Conservation (phyloP, 1,140 invertebrate species). For the Diploscapter pachys region DNA sequence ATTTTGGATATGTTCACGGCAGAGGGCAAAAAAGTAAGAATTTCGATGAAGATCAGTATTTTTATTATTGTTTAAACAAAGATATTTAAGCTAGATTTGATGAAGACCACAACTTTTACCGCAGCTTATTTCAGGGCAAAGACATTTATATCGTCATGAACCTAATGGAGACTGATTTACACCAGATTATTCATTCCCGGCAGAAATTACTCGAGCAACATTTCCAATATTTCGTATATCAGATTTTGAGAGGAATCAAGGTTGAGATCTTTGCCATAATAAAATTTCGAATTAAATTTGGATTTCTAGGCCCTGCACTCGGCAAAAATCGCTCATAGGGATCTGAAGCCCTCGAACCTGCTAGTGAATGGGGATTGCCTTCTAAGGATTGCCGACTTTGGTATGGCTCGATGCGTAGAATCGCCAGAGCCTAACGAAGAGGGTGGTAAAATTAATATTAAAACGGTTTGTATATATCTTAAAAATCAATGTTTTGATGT, state of each 20-base stretch:
- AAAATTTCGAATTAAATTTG: neutral
- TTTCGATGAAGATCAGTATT: neutral
- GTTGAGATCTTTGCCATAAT: conserved; percentile 12
- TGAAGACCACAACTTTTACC: neutral
- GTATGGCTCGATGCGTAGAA: conserved; percentile 53
- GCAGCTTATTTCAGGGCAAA: conserved; percentile 40
- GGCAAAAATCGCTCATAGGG: conserved; percentile 62
- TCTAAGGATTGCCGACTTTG: conserved; percentile 64
- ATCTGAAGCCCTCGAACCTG: conserved; percentile 64
- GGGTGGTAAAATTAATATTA: conserved; percentile 16
- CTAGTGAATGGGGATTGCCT: conserved; percentile 64
- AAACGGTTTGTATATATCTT: neutral
- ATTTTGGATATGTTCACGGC: conserved; percentile 60
- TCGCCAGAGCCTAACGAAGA: conserved; percentile 31
- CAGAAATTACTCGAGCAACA: conserved; percentile 62
- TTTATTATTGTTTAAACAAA: neutral
- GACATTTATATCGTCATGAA: conserved; percentile 65
- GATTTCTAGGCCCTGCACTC: conserved; percentile 61
- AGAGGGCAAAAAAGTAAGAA: conserved; percentile 33
- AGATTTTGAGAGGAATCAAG: conserved; percentile 63
- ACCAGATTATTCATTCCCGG: conserved; percentile 63
- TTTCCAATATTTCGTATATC: conserved; percentile 62
- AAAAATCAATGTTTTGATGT: neutral
- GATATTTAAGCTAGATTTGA: conserved; percentile 8
- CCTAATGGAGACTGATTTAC: conserved; percentile 64